Evolutionary conservation across 2,888 invertebrate species (phyloP), one percentile per base, ranked within the genome.

Genomic region (Aphelenchoides bicaudatus): DNA sequence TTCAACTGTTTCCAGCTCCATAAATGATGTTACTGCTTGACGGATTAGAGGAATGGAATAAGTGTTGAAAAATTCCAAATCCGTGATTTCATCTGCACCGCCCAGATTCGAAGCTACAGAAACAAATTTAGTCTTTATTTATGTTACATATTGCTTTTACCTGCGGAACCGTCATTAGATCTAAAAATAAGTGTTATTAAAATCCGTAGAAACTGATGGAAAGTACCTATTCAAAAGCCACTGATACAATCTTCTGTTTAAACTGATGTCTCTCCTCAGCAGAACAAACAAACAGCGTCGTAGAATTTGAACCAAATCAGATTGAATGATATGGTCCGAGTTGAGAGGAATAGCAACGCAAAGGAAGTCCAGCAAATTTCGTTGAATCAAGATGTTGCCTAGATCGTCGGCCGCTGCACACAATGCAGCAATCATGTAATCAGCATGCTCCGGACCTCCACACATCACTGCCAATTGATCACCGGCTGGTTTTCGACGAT

Each of bases 181-280:
- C 54, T 54, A 8, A 10, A 54, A 19, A 46, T 16, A 51, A 31
- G 39, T 3, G 3, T 13, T 2, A 37, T 8, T 16, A 34, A 51
- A 16, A 13, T 27, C 2, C 19, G 16, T 23, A n/a, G 30, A 10
- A 52, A 52, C 2, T 8, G 28, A 4, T 2, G 25, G 30, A 34
- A 27, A 47, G 28, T 29, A 68, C 69, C 72, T 66, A 63, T 73
- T 73, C 51, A 78, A 59, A 2, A 91, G 82, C 90, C 90, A 91
- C 0, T 88, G 87, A 80, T 88, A 90, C 29, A 91, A 82, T 30
- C 90, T 85, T 66, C 88, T 85, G 80, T 91, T 91, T 13, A 91
- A 83, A 28, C 90, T 90, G 88, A 90, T 90, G 79, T 91, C 91
- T 61, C 91, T 82, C 39, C 90, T 82, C 49, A 91, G 81, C 63